These are phyloP conservation scores for Artibeus jamaicensis DNA, from an alignment of 2,797 vertebrate species.

Conservation along the genomic window DNA sequence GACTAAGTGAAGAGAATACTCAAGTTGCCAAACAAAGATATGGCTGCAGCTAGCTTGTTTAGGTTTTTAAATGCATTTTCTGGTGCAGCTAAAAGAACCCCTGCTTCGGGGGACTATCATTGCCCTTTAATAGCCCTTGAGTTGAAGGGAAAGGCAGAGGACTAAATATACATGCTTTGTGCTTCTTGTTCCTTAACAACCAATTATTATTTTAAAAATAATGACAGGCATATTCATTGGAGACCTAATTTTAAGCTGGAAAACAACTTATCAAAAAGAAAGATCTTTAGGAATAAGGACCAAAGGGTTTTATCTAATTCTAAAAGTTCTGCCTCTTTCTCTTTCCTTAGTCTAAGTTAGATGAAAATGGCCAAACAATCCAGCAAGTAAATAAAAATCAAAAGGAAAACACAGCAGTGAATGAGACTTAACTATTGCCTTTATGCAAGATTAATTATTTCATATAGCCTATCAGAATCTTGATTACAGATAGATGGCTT, in stretches of 20 bases:
- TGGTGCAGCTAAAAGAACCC: slow-evolving; percentile 64
- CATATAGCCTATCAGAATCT: slow-evolving; percentile 43
- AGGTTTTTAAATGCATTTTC: slow-evolving; percentile 76
- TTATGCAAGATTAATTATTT: slow-evolving; percentile 63
- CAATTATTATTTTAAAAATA: slow-evolving; percentile 53
- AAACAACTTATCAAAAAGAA: slow-evolving; percentile 65
- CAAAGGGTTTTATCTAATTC: slow-evolving; percentile 62
- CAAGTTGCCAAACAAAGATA: slow-evolving; percentile 83
- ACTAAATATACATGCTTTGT: slow-evolving; percentile 31
- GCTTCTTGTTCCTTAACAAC: neutral
- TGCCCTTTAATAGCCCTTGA: slow-evolving; percentile 67
- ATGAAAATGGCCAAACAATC: slow-evolving; percentile 37
- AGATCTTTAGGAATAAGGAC: slow-evolving; percentile 66
- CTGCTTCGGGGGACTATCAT: slow-evolving; percentile 67
- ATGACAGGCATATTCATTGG: slow-evolving; percentile 44
- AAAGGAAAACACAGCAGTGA: slow-evolving; percentile 32
- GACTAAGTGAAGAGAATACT: slow-evolving; percentile 81
- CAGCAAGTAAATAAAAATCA: neutral
- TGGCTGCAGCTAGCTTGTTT: slow-evolving; percentile 79
- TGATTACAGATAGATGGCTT: neutral
- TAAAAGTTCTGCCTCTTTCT: slow-evolving; percentile 61
- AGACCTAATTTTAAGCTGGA: neutral
- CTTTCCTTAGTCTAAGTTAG: slow-evolving; percentile 55
- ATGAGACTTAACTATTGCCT: slow-evolving; percentile 36
- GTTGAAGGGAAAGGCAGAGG: slow-evolving; percentile 59